phyloP scores from a whole-genome alignment of 64 coral and sea anemone species.

The Porites lutea region DNA sequence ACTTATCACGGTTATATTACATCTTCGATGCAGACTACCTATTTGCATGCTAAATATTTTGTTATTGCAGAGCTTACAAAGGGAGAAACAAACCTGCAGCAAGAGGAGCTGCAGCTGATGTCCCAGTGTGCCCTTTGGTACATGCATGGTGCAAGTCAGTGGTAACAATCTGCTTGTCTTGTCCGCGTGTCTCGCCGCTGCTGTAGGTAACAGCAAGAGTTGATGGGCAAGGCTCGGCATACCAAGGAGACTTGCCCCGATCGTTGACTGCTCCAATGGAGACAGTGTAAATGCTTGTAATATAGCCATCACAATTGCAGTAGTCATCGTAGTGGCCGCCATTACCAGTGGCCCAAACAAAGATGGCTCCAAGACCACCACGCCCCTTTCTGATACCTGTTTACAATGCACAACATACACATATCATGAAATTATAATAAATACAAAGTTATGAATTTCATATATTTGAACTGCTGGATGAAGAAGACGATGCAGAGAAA shows the following conservation, averaged over 20 bases:
- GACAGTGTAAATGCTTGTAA: constrained; percentile 98
- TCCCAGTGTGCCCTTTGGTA: constrained; percentile 92
- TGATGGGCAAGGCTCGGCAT: constrained; percentile 92
- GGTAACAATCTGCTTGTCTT: constrained; percentile 93
- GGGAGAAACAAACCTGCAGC: constrained; percentile 81
- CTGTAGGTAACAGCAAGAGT: constrained; percentile 99
- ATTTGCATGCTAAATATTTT: no score
- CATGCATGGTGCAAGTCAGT: constrained; percentile 85
- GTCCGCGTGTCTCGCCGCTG: constrained; percentile 71
- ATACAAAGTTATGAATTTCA: no score
- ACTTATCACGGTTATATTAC: neutral
- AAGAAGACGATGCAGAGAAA: no score
- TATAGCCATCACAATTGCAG: constrained; percentile 98
- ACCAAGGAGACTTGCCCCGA: constrained; percentile 98
- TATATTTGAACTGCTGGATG: no score
- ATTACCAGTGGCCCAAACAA: constrained; percentile 99
- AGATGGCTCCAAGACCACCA: constrained; percentile 91
- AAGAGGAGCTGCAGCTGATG: constrained; percentile 95
- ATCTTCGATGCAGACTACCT: neutral
- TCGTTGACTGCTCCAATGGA: constrained; percentile 96
- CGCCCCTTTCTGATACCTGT: constrained; percentile 93
- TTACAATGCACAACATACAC: neutral
- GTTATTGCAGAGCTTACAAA: neutral
- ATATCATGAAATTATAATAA: no score
- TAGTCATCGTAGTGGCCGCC: constrained; percentile 92